Evolutionary conservation across 2,888 invertebrate genomes (phyloP), one percentile per base, ranked within the genome.

Genomic region (Pheosia tremula): DNA sequence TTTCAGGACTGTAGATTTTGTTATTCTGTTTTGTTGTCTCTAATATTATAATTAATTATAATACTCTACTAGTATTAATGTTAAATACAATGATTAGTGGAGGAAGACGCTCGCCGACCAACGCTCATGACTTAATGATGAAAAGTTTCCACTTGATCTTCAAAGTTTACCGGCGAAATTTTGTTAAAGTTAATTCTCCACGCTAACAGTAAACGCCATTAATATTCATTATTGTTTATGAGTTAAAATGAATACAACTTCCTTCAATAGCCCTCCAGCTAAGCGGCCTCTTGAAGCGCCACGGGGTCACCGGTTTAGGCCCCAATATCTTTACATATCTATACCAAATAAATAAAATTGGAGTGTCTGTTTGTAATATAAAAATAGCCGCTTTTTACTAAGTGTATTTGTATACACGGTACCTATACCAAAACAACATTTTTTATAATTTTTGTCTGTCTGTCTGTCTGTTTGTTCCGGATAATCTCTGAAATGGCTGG

Each of bases 171-270:
- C 57, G 50, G 13, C 59, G 13, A 54, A 69, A 69, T 69, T 68
- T 41, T 62, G 59, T 66, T 57, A 37, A 66, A 66, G 66, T 70
- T 79, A 61, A 76, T 80, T 80, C 79, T 79, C 67, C 64, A 64
- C 64, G 64, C 56, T 36, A 67, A 64, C 73, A 67, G 68, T 71
- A 74, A 78, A 75, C 67, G 74, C 71, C 71, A 84, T 85, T 84
- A 83, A 82, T 84, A 84, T 84, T 84, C 77, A 86, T 85, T 82
- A 85, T 82, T 84, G 78, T 82, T 82, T 79, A 81, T 78, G 75
- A 86, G 75, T 83, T 79, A 71, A 84, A 81, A 83, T 84, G 78
- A 81, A 81, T 82, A 79, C 72, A 86, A 82, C 69, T 83, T 82
- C 75, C 75, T 77, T 80, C 69, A 74, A 80, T 78, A 77, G 75